Conservation (phyloP, 2,888 invertebrate species). For the Cecidostiba fungosa region DNA sequence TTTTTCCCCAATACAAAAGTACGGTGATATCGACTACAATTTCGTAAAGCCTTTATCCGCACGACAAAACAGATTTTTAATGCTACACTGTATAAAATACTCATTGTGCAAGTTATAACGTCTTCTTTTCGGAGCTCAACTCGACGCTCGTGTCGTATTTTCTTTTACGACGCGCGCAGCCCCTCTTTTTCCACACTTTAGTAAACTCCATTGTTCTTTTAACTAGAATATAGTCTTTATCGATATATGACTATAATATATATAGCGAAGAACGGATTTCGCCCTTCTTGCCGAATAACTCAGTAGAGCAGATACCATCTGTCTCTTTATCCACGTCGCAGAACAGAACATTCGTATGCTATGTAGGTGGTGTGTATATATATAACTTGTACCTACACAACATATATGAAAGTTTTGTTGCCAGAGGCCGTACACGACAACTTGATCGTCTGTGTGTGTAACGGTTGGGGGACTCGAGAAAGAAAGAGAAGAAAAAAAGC, state of each 20-base stretch:
- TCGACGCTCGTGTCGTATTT: conserved; percentile 34
- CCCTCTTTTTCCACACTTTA: neutral
- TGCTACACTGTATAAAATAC: conserved; percentile 32
- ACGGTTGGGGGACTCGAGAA: neutral
- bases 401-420: conserved; percentile 53
- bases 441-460: conserved; percentile 39
- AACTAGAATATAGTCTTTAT: conserved; percentile 41
- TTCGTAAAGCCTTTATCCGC: no score
- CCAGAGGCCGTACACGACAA: conserved; percentile 30
- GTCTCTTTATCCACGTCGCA: conserved; percentile 12
- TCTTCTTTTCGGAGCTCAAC: neutral
- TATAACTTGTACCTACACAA: conserved; percentile 35
- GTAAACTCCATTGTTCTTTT: conserved; percentile 40
- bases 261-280: conserved; percentile 51
- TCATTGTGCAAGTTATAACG: conserved; percentile 27
- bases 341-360: conserved; percentile 52
- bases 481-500: conserved; percentile 18
- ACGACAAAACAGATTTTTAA: conserved; percentile 18
- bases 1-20: no score
- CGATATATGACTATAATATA: conserved; percentile 47
- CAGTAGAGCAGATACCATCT: neutral
- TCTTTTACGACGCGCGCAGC: conserved; percentile 17
- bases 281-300: conserved; percentile 24
- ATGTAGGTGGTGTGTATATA: neutral
- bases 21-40: no score